A percentile compares a stretch with the other conserved stretches of the same genome.
Conservation (phyloP, 2,113 vertebrate genomes). For the Nipponia nippon region DNA sequence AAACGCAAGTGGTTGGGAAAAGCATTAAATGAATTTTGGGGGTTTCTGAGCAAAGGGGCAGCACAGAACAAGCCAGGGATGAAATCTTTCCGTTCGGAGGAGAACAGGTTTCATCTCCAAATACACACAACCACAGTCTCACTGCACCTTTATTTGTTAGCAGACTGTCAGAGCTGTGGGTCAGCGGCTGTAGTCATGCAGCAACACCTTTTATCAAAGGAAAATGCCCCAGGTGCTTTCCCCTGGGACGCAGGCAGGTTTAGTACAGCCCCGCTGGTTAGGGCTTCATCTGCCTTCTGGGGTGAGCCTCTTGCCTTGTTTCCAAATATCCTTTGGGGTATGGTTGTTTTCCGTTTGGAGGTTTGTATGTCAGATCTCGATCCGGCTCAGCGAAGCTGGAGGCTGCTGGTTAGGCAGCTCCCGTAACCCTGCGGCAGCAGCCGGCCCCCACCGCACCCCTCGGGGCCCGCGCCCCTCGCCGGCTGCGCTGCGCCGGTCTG, state of each 20-base stretch:
- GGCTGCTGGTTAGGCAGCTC: background rate
- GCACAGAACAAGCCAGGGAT: background rate
- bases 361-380: background rate
- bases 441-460: no score
- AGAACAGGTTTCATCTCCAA: background rate
- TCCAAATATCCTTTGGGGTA: accelerated
- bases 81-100: background rate
- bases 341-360: background rate
- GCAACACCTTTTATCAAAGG: background rate
- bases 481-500: no score
- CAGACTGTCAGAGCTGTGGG: background rate
- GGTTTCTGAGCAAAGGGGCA: background rate
- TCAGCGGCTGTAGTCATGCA: accelerated
- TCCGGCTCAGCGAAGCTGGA: background rate
- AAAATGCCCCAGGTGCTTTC: background rate
- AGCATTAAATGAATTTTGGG: accelerated
- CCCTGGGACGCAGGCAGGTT: background rate
- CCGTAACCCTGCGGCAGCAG: background rate
- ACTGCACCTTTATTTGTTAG: accelerated
- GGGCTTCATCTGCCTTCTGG: accelerated
- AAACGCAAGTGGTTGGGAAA: background rate
- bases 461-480: no score
- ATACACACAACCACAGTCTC: accelerated
- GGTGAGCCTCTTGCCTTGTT: accelerated
- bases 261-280: background rate